Conservation (phyloP, 1,140 invertebrate genomes). For the Macrocentrus cingulum region DNA sequence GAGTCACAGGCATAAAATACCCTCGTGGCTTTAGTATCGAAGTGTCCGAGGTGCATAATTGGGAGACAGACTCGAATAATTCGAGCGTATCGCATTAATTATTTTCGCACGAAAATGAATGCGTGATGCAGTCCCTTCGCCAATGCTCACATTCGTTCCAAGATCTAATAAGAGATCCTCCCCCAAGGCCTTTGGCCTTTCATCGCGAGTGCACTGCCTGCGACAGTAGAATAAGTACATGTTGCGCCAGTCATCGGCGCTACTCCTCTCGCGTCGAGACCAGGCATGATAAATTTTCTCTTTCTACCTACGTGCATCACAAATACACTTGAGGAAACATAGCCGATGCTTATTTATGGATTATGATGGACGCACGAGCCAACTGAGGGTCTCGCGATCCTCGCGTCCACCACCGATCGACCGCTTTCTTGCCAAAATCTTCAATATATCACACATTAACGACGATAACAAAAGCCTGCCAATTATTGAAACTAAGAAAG, state of each 20-base stretch:
- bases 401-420: slow-evolving; percentile 1
- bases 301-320: slow-evolving; percentile 15
- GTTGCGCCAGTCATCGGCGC: neutral
- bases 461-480: slow-evolving; percentile 9
- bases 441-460: slow-evolving; percentile 1
- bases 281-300: no score
- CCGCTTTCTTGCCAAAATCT: slow-evolving; percentile 29
- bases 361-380: slow-evolving; percentile 39
- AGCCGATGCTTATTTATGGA: slow-evolving; percentile 46
- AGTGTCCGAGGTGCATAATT: neutral
- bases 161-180: slow-evolving; percentile 43
- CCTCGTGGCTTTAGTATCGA: no score
- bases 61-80: neutral
- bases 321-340: slow-evolving; percentile 18
- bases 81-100: neutral
- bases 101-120: neutral
- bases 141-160: slow-evolving; percentile 26
- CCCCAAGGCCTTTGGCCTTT: slow-evolving; percentile 47
- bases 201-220: slow-evolving; percentile 35
- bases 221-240: neutral
- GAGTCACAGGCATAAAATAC: no score
- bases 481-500: slow-evolving; percentile 12
- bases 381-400: slow-evolving; percentile 23
- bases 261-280: neutral
- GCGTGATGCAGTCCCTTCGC: neutral